A percentile compares a stretch with the other conserved stretches of the same genome.
Evolutionary conservation across 2,113 vertebrate genomes (phyloP).

Genomic region (Eira barbara): DNA sequence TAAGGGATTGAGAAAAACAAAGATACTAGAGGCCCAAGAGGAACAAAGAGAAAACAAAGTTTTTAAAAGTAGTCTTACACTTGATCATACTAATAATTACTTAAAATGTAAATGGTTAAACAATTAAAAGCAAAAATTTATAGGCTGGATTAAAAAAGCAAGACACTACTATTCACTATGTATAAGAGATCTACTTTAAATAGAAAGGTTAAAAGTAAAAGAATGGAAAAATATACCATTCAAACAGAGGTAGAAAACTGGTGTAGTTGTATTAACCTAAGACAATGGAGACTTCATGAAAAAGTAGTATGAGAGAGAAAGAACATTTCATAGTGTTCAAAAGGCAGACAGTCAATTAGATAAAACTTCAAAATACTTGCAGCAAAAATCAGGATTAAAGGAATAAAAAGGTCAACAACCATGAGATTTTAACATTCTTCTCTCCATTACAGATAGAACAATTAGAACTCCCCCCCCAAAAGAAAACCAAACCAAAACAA

Average conservation of each 20-base stretch:
- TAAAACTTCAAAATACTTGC: neutral
- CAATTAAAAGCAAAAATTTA: slow-evolving; percentile 3
- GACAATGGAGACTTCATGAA: neutral
- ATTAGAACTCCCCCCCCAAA: neutral
- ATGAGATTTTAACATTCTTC: neutral
- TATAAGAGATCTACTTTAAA: neutral
- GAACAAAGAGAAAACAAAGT: neutral
- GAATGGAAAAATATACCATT: neutral
- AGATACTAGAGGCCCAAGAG: neutral
- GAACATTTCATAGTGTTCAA: neutral
- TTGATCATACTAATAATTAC: neutral
- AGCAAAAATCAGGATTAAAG: neutral
- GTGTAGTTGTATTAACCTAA: neutral
- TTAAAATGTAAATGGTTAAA: neutral
- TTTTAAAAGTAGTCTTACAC: neutral
- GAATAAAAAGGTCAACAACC: neutral
- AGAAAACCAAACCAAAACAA: neutral
- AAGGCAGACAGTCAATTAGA: neutral
- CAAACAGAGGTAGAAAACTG: neutral
- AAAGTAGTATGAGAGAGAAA: neutral
- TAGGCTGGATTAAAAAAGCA: neutral
- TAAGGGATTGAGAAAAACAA: neutral
- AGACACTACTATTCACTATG: neutral
- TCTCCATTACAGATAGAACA: neutral
- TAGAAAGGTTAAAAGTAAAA: slow-evolving; percentile 1